Evolutionary conservation across 2,797 vertebrate genomes (phyloP).

Genomic region (Macrochelys suwanniensis): DNA sequence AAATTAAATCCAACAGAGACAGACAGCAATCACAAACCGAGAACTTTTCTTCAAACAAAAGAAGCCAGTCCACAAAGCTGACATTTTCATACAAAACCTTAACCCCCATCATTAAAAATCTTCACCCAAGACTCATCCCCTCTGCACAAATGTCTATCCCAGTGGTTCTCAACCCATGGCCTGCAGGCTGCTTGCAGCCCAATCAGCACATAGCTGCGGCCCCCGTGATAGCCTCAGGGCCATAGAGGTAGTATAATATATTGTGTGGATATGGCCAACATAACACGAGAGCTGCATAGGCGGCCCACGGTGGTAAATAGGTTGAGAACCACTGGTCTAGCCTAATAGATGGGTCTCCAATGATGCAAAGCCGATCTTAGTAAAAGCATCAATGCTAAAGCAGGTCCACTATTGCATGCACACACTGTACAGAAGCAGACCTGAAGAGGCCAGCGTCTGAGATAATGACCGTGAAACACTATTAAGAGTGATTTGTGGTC

Average conservation of each 20-base stretch:
- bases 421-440: not conserved
- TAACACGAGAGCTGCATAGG: no score
- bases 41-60: not conserved
- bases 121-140: not conserved
- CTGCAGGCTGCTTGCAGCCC: no score
- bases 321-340: no score
- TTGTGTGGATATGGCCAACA: no score
- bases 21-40: rapidly evolving
- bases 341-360: not conserved
- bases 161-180: no score
- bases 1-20: not conserved
- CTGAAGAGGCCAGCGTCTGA: not conserved
- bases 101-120: not conserved
- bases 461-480: not conserved
- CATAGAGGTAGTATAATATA: no score
- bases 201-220: no score
- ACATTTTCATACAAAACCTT: not conserved
- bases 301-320: no score
- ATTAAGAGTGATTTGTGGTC: slow-evolving; percentile 48
- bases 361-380: rapidly evolving
- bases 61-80: not conserved
- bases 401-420: not conserved
- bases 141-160: not conserved
- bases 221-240: no score
- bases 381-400: not conserved